Percentiles rank a stretch among this genome's conserved stretches.
Evolutionary conservation across 2,113 vertebrate species (phyloP).

Genomic region (Syngnathoides biaculeatus): DNA sequence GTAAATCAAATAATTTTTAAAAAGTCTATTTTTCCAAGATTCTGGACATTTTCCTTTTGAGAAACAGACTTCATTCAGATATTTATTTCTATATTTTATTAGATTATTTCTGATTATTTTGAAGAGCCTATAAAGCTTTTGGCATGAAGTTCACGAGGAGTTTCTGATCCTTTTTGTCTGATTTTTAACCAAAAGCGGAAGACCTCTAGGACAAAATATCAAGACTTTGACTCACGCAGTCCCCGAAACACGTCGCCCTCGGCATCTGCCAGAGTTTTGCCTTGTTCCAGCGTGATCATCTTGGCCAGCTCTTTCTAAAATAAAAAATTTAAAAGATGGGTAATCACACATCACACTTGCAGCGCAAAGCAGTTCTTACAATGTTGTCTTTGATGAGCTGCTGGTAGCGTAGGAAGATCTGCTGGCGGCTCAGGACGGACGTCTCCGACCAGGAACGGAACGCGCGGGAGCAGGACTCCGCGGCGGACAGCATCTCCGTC

Average conservation of each 20-base stretch:
- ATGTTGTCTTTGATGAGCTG: conserved; percentile 98
- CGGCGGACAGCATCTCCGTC: conserved; percentile 89
- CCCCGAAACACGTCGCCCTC: conserved; percentile 98
- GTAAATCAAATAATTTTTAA: no score
- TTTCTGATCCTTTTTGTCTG: background rate
- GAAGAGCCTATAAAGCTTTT: background rate
- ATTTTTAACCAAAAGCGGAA: background rate
- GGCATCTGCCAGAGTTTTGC: conserved; percentile 94
- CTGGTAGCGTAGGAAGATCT: conserved; percentile 93
- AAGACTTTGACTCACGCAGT: conserved; percentile 83
- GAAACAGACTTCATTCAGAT: background rate
- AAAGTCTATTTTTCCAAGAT: no score
- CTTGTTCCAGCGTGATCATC: conserved; percentile 92
- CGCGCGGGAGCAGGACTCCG: conserved; percentile 83
- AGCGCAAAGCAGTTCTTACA: conserved; percentile 63
- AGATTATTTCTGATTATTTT: background rate
- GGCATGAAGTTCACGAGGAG: background rate
- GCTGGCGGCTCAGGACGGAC: conserved; percentile 89
- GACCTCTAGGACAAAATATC: background rate
- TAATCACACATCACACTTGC: background rate
- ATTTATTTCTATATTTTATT: no score
- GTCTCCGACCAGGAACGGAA: conserved; percentile 87
- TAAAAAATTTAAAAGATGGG: background rate
- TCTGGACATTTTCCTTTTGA: no score
- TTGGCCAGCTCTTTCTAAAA: conserved; percentile 92